Base-by-base conservation (phyloP, 64 coral and sea anemone genomes). In the Dendrophyllia cribrosa region DNA sequence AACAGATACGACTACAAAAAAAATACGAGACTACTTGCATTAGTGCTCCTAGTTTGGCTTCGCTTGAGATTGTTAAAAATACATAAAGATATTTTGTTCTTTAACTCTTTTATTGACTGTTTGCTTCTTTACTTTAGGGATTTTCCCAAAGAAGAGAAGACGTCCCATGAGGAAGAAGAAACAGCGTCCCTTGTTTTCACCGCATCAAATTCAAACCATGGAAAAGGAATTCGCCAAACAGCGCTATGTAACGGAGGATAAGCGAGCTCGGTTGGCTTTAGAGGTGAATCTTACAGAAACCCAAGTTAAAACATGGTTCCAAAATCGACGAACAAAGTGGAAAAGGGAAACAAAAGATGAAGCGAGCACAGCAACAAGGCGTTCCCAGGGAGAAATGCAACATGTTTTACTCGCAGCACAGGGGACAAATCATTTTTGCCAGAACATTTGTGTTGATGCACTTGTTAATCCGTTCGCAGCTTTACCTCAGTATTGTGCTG, bases 311-410 rank as follows among this genome's bases (percentile, higher is more conserved):
- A 96, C 89, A 2, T 96, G 94, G 94, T 96, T 91, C 71, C 94
- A 96, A 77, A 96, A 96, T 66, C 87, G 94, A 74, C 44, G 94
- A 83, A 96, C 94, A 50, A 96, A 96, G 79, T 96, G 94, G 94
- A 90, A 90, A 55, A 96, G 92, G 70, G 94, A 92, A 78, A 87
- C 81, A 22, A 96, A 88, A 74, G 94, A 96, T 70, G 90, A 96
- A 75, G 88, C 92, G 9, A 88, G 12, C 12, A 12, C 53, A 7
- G 12, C 53, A 56, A 7, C 12, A 7, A 76, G 48, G 19, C 17
- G 5, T 16, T 51, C 17, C 74, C 17, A 51, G 48, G 48, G 20
- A 51, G 46, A 76, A 17, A 51, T 14, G 12, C 7, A 56, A 51
- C 46, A 51, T 9, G 46, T 76, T 50, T 76, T n/a, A 22, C 19